phyloP scores from a whole-genome alignment of 1,140 invertebrate genomes.

The Meteorus sp. region DNA sequence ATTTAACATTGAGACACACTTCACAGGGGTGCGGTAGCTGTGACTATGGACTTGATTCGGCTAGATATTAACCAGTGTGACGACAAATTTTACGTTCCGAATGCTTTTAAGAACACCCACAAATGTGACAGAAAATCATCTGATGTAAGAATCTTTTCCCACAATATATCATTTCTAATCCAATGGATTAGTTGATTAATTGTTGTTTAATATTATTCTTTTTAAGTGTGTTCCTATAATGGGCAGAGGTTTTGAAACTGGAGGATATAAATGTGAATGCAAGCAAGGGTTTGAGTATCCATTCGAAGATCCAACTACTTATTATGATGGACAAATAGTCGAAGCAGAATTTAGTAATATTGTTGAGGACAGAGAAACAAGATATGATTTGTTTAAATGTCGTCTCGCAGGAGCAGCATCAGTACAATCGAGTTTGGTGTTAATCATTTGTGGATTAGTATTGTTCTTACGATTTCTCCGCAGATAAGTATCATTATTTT shows the following conservation, averaged over 20 bases:
- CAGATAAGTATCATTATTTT: constrained; percentile 34
- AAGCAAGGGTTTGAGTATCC: constrained; percentile 97
- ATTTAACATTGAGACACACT: constrained; percentile 57
- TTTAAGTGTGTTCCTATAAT: constrained; percentile 91
- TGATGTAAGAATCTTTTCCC: constrained; percentile 72
- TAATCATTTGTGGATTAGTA: constrained; percentile 46
- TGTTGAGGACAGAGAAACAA: constrained; percentile 74
- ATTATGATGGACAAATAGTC: constrained; percentile 94
- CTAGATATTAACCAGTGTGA: constrained; percentile 96
- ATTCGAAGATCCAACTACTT: constrained; percentile 91
- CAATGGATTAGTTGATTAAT: no score
- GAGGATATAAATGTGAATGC: constrained; percentile 98
- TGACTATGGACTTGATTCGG: constrained; percentile 87
- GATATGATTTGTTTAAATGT: constrained; percentile 89
- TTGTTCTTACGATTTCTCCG: constrained; percentile 35
- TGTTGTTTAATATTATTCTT: constrained; percentile 49
- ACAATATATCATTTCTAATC: constrained; percentile 5
- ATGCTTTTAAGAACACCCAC: constrained; percentile 94
- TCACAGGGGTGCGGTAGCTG: constrained; percentile 88
- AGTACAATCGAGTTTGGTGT: constrained; percentile 58
- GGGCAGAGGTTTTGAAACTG: constrained; percentile 86
- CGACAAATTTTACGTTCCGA: constrained; percentile 82
- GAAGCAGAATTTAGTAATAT: constrained; percentile 93
- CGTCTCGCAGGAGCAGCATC: constrained; percentile 79
- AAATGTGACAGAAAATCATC: constrained; percentile 91